These are phyloP conservation scores for Drosophila quinaria DNA, from an alignment of 2,888 invertebrate genomes.

Conservation along the genomic window DNA sequence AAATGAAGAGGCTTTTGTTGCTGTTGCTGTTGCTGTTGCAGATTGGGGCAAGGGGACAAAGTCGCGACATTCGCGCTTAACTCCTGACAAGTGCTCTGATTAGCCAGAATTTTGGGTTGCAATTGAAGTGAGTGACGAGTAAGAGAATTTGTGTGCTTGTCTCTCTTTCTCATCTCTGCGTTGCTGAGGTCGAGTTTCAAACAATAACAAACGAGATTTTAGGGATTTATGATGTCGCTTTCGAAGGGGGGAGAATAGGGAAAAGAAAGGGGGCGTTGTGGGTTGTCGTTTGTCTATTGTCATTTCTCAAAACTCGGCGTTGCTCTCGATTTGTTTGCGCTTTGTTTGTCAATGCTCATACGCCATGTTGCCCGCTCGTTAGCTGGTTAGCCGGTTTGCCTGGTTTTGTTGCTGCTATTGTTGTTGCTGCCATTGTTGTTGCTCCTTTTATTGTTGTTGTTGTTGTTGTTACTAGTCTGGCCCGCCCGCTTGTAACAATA, in stretches of 20 bases:
- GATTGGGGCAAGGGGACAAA: constrained; percentile 20
- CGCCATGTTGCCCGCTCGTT: constrained; percentile 78
- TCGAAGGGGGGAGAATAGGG: neutral
- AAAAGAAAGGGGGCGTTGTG: constrained; percentile 3
- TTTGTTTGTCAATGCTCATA: constrained; percentile 73
- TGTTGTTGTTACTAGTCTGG: constrained; percentile 36
- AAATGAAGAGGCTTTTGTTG: constrained; percentile 34
- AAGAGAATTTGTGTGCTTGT: constrained; percentile 25
- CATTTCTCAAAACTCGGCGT: constrained; percentile 35
- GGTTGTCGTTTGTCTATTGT: constrained; percentile 52
- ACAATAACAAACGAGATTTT: constrained; percentile 80
- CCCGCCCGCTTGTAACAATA: constrained; percentile 82
- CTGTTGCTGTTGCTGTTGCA: neutral
- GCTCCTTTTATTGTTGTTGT: neutral
- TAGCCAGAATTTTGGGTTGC: constrained; percentile 53
- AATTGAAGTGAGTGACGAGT: constrained; percentile 59
- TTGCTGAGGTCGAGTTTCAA: constrained; percentile 76
- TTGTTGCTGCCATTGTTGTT: neutral
- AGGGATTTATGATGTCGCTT: constrained; percentile 77
- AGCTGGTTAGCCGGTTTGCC: constrained; percentile 56
- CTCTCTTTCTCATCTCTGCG: constrained; percentile 20
- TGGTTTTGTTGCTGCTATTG: constrained; percentile 21
- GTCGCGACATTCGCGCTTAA: constrained; percentile 66
- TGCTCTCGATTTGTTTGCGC: constrained; percentile 76
- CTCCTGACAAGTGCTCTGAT: constrained; percentile 67